A percentile compares a stretch with the other conserved stretches of the same genome.
phyloP scores from a whole-genome alignment of 2,888 invertebrate species.

The Drosophila hamatofila region DNA sequence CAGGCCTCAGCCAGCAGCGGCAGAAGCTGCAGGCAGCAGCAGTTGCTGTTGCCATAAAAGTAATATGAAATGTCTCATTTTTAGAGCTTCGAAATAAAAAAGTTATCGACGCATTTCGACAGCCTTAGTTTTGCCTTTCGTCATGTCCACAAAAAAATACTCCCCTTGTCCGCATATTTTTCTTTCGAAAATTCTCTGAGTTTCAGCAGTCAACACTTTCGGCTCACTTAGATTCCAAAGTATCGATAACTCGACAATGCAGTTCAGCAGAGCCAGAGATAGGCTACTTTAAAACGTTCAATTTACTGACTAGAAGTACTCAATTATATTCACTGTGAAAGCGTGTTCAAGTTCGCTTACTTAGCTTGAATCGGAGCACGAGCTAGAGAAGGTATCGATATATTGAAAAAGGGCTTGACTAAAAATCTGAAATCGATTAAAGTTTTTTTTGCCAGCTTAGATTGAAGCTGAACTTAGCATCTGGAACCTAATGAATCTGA shows the following conservation, averaged over 20 bases:
- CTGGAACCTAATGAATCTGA: not conserved
- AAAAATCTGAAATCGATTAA: no score
- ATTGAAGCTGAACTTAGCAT: no score
- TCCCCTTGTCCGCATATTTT: not conserved
- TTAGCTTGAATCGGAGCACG: no score
- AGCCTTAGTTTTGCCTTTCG: constrained; percentile 27
- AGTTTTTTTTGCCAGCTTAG: not conserved
- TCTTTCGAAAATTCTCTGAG: not conserved
- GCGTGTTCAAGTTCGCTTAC: no score
- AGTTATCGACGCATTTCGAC: constrained; percentile 77
- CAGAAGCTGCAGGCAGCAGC: constrained; percentile 39
- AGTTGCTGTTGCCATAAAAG: constrained; percentile 79
- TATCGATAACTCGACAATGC: constrained; percentile 7
- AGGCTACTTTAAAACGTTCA: not conserved
- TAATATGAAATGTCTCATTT: constrained; percentile 81
- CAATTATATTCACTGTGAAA: no score
- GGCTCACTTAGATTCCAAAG: not conserved
- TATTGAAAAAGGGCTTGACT: not conserved
- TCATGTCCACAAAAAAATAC: not conserved
- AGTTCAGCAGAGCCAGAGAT: not conserved
- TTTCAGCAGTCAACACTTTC: not conserved
- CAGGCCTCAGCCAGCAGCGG: constrained; percentile 16
- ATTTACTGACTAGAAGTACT: not conserved
- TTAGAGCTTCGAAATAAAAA: constrained; percentile 81
- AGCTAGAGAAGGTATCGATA: not conserved